Conservation (phyloP, 2,888 invertebrate genomes). For the Acanthoscelides obtectus region DNA sequence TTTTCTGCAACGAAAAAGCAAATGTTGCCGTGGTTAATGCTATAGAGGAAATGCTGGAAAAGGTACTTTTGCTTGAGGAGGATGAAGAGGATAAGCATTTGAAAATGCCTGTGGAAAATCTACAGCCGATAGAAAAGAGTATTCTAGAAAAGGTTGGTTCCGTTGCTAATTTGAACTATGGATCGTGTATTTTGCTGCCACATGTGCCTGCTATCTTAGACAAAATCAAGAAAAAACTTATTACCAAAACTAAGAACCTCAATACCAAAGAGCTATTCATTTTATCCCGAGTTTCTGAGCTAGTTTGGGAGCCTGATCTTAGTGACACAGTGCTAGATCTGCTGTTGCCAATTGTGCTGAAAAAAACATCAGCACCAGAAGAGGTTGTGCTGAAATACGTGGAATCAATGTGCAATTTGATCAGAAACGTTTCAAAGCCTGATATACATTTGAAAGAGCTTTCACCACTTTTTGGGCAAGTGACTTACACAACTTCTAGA, state of each 20-base stretch:
- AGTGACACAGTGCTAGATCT: slow-evolving; percentile 67
- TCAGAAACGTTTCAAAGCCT: slow-evolving; percentile 62
- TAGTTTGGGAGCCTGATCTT: slow-evolving; percentile 62
- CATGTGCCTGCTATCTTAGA: slow-evolving; percentile 68
- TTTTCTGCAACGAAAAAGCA: slow-evolving; percentile 67
- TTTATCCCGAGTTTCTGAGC: slow-evolving; percentile 69
- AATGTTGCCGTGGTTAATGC: slow-evolving; percentile 61
- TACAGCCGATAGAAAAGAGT: slow-evolving; percentile 39
- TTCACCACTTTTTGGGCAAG: slow-evolving; percentile 67
- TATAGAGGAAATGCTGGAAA: slow-evolving; percentile 71
- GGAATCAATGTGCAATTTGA: slow-evolving; percentile 69
- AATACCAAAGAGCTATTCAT: slow-evolving; percentile 69
- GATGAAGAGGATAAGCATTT: slow-evolving; percentile 52
- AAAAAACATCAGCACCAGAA: slow-evolving; percentile 59
- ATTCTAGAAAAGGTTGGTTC: slow-evolving; percentile 36
- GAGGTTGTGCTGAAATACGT: slow-evolving; percentile 67
- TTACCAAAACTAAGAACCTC: slow-evolving; percentile 56
- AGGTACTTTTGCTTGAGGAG: slow-evolving; percentile 62
- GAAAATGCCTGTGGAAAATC: slow-evolving; percentile 43
- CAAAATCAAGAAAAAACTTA: slow-evolving; percentile 62
- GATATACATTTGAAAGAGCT: slow-evolving; percentile 64
- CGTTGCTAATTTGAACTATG: slow-evolving; percentile 58
- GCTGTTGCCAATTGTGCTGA: slow-evolving; percentile 66
- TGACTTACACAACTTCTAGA: slow-evolving; percentile 61
- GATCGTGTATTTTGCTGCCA: slow-evolving; percentile 68